Percentiles rank a stretch among this genome's conserved stretches.
These are phyloP conservation scores for Eira barbara DNA, from an alignment of 2,113 vertebrate species.

Conservation along the genomic window DNA sequence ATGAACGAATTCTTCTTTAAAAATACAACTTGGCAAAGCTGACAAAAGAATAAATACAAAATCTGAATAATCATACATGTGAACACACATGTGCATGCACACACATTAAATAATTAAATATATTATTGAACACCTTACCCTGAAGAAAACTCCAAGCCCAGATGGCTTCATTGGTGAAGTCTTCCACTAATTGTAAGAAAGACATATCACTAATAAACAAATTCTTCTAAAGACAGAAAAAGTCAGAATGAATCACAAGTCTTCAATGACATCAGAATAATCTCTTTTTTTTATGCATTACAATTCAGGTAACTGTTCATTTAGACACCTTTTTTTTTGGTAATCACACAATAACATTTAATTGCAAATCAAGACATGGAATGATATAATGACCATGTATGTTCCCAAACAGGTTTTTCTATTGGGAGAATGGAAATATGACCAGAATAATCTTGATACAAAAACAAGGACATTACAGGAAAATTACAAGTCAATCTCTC, in stretches of 20 bases:
- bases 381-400: neutral
- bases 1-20: neutral
- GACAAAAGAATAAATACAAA: neutral
- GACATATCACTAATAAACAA: neutral
- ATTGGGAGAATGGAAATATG: neutral
- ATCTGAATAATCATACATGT: neutral
- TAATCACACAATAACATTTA: neutral
- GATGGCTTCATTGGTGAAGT: neutral
- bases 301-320: neutral
- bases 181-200: neutral
- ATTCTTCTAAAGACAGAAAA: neutral
- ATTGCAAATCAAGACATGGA: neutral
- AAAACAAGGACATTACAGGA: neutral
- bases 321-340: neutral
- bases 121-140: neutral
- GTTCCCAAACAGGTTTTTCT: neutral
- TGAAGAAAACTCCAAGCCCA: neutral
- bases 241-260: neutral
- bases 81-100: neutral
- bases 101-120: neutral
- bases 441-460: neutral
- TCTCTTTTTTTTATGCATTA: neutral
- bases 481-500: neutral
- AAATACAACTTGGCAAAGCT: neutral
- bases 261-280: neutral